Evolutionary conservation across 2,888 invertebrate species (phyloP), one percentile per base, ranked within the genome.

Genomic region (Dolichopus griseipennis): DNA sequence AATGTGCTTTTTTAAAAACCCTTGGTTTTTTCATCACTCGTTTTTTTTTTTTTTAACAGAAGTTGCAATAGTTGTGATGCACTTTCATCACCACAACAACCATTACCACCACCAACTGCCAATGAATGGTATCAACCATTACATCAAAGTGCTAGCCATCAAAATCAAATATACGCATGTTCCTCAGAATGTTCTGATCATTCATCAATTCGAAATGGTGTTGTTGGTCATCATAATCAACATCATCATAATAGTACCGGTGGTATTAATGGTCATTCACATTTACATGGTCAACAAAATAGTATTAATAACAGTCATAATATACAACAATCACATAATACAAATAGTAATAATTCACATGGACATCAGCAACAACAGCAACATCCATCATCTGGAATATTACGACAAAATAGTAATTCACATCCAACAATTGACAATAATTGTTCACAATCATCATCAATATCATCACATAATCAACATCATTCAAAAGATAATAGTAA

Each of bases 141-240:
- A 68, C 78, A 76, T 71, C 70, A 75, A 9, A 78, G 79, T 68
- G 74, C 77, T 65, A 76, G 73, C 66, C 76, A 79, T 73, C 80
- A 80, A 73, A 73, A 74, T 71, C 74, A 73, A 72, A 80, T 82
- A 73, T 81, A 81, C 73, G 79, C 81, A 74, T 81, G 81, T 78
- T 80, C 81, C 75, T 81, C 81, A 69, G 81, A 81, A 73, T 81
- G 82, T 68, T 81, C 82, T n/a, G 82, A 82, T 72, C 77, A 80
- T 73, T 81, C 81, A 67, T 71, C 73, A 33, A 65, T 70, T 10
- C 70, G 72, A 20, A 72, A 72, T 65, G 27, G 27, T 27, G 27
- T 27, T n/a, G n/a, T n/a, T n/a, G 72, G 72, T 68, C 76, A 78
- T 64, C 77, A 78, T 73, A 77, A 80, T 34, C 73, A 74, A n/a